Percentiles rank a stretch among this genome's conserved stretches.
Evolutionary conservation across 2,113 vertebrate species (phyloP).

Genomic region (Toxotes chatareus): DNA sequence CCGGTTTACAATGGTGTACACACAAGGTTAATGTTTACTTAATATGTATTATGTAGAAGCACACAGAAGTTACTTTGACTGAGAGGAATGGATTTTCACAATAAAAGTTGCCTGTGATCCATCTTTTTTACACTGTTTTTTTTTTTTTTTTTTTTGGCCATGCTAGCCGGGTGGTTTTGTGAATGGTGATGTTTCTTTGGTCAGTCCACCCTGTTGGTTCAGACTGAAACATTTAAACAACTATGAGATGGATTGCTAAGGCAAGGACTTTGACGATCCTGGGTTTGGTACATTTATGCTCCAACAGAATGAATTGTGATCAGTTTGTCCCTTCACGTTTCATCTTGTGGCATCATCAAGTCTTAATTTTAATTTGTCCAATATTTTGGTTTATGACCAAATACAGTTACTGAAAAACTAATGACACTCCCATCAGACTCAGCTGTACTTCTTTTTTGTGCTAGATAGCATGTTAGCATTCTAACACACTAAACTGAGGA

Average conservation of each 20-base stretch:
- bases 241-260: not conserved
- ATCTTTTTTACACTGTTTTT: not conserved
- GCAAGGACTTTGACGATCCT: no score
- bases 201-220: not conserved
- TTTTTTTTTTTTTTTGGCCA: not conserved
- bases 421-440: not conserved
- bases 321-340: not conserved
- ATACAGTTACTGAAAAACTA: no score
- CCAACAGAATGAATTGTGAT: not conserved
- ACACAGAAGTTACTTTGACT: constrained; percentile 30
- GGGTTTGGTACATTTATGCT: not conserved
- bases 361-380: not conserved
- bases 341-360: not conserved
- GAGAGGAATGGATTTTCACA: constrained; percentile 57
- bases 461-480: not conserved
- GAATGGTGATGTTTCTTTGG: no score
- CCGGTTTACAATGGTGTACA: constrained; percentile 60
- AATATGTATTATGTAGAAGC: constrained; percentile 9
- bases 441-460: not conserved
- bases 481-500: not conserved
- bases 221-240: not conserved
- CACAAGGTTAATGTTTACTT: constrained; percentile 63
- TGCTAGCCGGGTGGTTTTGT: not conserved
- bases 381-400: no score
- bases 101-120: constrained; percentile 57